These are phyloP conservation scores for Calliphora vicina DNA, from an alignment of 1,140 invertebrate genomes.

Conservation along the genomic window DNA sequence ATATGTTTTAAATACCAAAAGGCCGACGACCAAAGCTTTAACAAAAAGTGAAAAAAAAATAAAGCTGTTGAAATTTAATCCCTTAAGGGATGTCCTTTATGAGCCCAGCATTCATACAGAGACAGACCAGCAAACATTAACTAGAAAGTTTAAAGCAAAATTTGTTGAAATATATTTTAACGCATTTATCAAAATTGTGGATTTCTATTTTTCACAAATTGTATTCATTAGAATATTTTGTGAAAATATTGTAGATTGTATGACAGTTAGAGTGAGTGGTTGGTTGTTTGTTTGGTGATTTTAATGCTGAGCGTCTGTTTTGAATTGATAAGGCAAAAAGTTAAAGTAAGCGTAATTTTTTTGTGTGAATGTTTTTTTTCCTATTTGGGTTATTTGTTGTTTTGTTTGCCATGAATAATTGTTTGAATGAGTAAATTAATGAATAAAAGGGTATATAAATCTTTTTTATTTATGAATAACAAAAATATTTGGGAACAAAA, in stretches of 20 bases:
- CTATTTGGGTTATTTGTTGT: not conserved
- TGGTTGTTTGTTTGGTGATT: not conserved
- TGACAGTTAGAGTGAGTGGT: not conserved
- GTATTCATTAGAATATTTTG: slow-evolving; percentile 10
- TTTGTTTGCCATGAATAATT: not conserved
- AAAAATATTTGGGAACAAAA: not conserved
- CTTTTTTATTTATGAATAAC: not conserved
- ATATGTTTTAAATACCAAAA: not conserved
- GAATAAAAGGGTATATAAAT: not conserved
- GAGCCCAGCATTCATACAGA: too few relatives aligned
- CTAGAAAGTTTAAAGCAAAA: not conserved
- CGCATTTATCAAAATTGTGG: not conserved
- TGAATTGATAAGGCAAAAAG: slow-evolving; percentile 9
- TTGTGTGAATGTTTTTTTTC: too few relatives aligned
- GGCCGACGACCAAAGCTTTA: not conserved
- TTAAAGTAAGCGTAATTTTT: not conserved
- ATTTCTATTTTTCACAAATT: not conserved
- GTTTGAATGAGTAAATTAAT: not conserved
- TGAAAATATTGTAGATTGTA: not conserved
- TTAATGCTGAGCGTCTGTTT: not conserved
- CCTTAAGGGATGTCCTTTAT: slow-evolving; percentile 2
- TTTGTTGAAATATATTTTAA: not conserved
- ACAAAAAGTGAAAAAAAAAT: not conserved
- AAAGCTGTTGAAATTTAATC: slow-evolving; percentile 2
- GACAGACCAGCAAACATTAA: not conserved